Evolutionary conservation across 1,140 invertebrate genomes (phyloP), one percentile per base, ranked within the genome.

Genomic region (Dendrolimus kikuchii): DNA sequence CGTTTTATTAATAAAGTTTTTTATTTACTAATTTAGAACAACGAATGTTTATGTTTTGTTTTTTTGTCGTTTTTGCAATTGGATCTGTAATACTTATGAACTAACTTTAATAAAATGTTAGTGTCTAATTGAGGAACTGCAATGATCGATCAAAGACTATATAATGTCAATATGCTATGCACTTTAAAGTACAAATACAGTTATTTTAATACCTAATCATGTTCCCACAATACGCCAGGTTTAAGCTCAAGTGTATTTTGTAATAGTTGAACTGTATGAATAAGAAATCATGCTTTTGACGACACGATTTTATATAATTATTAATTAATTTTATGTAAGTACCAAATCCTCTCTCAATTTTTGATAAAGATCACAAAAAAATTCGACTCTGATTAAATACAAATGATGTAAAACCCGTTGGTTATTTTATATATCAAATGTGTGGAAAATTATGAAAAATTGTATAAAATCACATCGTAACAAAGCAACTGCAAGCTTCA

Each of bases 101-200:
- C 73, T 77, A 78, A 77, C 74, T 67, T 49, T 59, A 23, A 23
- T 23, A 23, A 23, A 23, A 2, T 23, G 10, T 23, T 46, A 46
- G 23, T 46, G 5, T 36, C 38, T 36, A 46, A 46, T 46, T 7
- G 23, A 45, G 23, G 23, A 45, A 45, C 44, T 45, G 56, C 53
- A 51, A 55, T 62, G 42, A 8, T 44, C 46, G 4, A 46, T 46
- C 5, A 46, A 37, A 46, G 58, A 61, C 57, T 53, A 71, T 57
- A 64, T 60, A 41, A 39, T 68, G 68, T 66, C 76, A 65, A 66
- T 68, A 62, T 68, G 66, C 58, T 49, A 57, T 68, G 78, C 81
- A 84, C 77, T 80, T 55, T 68, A 76, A 53, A 84, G 81, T 84
- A 84, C 81, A 84, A 81, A 65, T 55, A 62, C 44, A 55, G 49